phyloP scores from a whole-genome alignment of 2,888 invertebrate genomes.

The Criorhina ranunculi region DNA sequence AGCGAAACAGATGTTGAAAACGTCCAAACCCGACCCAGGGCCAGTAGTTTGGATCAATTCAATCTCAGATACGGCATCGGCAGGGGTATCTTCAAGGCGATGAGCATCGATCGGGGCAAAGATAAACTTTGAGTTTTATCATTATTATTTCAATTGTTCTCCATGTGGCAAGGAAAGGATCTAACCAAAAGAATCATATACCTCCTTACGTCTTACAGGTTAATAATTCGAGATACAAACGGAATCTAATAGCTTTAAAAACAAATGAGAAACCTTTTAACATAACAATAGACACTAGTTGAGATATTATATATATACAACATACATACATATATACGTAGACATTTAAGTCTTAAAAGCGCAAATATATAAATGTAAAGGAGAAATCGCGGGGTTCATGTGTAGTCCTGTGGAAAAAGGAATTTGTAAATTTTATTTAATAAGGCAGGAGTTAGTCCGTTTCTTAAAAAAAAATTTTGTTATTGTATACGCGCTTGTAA shows the following conservation, averaged over 20 bases:
- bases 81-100: slow-evolving; percentile 83
- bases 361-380: neutral
- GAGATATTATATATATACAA: slow-evolving; percentile 55
- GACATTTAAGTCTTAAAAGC: slow-evolving; percentile 13
- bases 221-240: slow-evolving; percentile 72
- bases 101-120: slow-evolving; percentile 84
- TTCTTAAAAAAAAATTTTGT: slow-evolving; percentile 17
- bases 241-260: slow-evolving; percentile 76
- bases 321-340: slow-evolving; percentile 45
- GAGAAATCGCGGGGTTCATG: slow-evolving; percentile 3
- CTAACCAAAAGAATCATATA: slow-evolving; percentile 64
- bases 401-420: neutral
- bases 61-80: slow-evolving; percentile 82
- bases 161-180: slow-evolving; percentile 60
- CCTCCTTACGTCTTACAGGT: slow-evolving; percentile 74
- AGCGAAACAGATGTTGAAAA: slow-evolving; percentile 82
- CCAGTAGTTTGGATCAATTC: slow-evolving; percentile 84
- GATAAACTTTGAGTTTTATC: slow-evolving; percentile 84
- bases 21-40: slow-evolving; percentile 80
- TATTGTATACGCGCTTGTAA: slow-evolving; percentile 52
- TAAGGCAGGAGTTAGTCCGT: slow-evolving; percentile 17
- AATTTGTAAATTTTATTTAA: slow-evolving; percentile 42
- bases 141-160: slow-evolving; percentile 66
- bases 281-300: slow-evolving; percentile 68
- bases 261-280: slow-evolving; percentile 71